phyloP scores from a whole-genome alignment of 2,113 vertebrate genomes.

The Labrus mixtus region DNA sequence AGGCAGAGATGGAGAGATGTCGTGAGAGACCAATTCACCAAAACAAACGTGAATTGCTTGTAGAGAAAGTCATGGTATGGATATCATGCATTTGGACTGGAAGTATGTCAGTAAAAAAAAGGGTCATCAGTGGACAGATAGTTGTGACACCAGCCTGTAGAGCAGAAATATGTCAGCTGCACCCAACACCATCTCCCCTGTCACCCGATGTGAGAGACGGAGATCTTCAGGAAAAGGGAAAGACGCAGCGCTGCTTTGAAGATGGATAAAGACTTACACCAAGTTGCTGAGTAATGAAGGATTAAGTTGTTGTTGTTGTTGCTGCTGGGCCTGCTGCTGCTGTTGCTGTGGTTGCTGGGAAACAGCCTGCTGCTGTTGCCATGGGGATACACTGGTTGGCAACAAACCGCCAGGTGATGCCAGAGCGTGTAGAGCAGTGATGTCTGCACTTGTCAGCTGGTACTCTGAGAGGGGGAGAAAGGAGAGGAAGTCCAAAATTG shows the following conservation, averaged over 20 bases:
- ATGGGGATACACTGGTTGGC: constrained; percentile 90
- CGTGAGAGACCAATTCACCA: constrained; percentile 64
- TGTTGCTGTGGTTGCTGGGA: constrained; percentile 89
- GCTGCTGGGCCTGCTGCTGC: constrained; percentile 75
- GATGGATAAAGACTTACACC: constrained; percentile 86
- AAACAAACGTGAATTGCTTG: constrained; percentile 59
- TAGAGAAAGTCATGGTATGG: constrained; percentile 69
- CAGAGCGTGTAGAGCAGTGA: constrained; percentile 94
- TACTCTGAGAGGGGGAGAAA: constrained; percentile 86
- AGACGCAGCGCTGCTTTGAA: neutral
- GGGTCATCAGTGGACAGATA: constrained; percentile 18
- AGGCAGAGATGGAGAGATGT: constrained; percentile 73
- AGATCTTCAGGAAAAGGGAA: constrained; percentile 4
- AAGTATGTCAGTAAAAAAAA: constrained; percentile 18
- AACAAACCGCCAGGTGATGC: constrained; percentile 90
- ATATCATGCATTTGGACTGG: constrained; percentile 66
- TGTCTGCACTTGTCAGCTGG: constrained; percentile 95
- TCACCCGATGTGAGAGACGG: neutral
- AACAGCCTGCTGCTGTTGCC: constrained; percentile 92
- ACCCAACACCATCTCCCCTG: neutral
- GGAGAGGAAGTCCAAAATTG: neutral
- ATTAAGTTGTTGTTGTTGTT: constrained; percentile 87
- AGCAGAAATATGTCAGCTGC: neutral
- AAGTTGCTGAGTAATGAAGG: constrained; percentile 94
- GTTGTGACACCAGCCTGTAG: neutral